phyloP scores from a whole-genome alignment of 2,888 invertebrate genomes.

The Phytoseiulus persimilis region DNA sequence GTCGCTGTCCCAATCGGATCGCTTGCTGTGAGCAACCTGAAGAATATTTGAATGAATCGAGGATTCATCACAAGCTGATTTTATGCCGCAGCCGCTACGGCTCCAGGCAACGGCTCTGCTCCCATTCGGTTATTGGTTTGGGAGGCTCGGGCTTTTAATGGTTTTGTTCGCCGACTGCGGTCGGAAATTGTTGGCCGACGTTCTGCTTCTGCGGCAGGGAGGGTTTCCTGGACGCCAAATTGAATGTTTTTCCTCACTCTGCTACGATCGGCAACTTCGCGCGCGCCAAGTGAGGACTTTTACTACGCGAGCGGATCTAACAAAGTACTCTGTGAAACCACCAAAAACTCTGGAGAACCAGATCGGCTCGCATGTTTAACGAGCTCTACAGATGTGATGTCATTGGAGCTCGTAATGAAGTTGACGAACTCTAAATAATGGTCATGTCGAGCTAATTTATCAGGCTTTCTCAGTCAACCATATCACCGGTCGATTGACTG shows the following conservation, averaged over 20 bases:
- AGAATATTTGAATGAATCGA: neutral
- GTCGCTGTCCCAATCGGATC: neutral
- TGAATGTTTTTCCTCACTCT: neutral
- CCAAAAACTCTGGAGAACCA: too few relatives aligned
- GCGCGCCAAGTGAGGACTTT: neutral
- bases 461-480: too few relatives aligned
- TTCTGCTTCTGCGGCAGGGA: neutral
- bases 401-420: too few relatives aligned
- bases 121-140: neutral
- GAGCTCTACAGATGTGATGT: too few relatives aligned
- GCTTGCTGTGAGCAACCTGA: neutral
- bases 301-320: too few relatives aligned
- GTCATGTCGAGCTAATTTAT: too few relatives aligned
- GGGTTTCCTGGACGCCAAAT: neutral
- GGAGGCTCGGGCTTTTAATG: neutral
- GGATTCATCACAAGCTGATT: neutral
- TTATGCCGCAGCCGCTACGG: neutral
- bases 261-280: neutral
- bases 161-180: neutral
- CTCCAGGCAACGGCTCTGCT: neutral
- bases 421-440: too few relatives aligned
- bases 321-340: too few relatives aligned
- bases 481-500: too few relatives aligned
- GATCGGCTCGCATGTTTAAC: too few relatives aligned
- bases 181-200: neutral